Evolutionary conservation across 2,113 vertebrate species (phyloP).

Genomic region (Gopherus flavomarginatus): DNA sequence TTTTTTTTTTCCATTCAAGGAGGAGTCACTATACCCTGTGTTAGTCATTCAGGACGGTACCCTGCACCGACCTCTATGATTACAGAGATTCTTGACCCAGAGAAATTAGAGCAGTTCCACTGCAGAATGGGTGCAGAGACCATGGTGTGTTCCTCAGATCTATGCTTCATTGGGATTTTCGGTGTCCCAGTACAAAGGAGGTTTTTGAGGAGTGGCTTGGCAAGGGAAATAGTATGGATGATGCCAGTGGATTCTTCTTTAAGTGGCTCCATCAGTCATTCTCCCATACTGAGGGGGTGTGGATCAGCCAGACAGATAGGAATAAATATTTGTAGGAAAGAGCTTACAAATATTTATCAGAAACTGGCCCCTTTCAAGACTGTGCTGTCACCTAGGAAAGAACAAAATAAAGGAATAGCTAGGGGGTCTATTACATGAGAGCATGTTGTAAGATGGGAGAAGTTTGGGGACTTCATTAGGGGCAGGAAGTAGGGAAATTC

Average conservation of each 20-base stretch:
- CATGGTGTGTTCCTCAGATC: background rate
- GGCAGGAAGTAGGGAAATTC: background rate
- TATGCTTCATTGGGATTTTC: background rate
- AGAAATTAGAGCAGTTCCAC: background rate
- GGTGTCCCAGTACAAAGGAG: background rate
- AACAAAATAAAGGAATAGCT: background rate
- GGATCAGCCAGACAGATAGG: background rate
- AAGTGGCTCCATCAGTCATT: background rate
- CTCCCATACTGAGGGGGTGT: accelerated
- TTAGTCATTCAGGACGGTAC: background rate
- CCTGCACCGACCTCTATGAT: background rate
- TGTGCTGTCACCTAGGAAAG: background rate
- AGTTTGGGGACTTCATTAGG: background rate
- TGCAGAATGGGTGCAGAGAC: background rate
- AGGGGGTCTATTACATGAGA: background rate
- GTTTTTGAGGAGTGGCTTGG: background rate
- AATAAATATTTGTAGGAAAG: too few species aligned
- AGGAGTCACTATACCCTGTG: background rate
- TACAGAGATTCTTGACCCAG: background rate
- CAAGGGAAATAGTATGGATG: background rate
- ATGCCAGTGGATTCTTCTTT: background rate
- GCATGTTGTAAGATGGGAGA: background rate
- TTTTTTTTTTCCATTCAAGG: background rate
- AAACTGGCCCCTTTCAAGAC: background rate
- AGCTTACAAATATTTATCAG: background rate